These are phyloP conservation scores for Samia ricini DNA, from an alignment of 1,140 invertebrate species.

Conservation along the genomic window DNA sequence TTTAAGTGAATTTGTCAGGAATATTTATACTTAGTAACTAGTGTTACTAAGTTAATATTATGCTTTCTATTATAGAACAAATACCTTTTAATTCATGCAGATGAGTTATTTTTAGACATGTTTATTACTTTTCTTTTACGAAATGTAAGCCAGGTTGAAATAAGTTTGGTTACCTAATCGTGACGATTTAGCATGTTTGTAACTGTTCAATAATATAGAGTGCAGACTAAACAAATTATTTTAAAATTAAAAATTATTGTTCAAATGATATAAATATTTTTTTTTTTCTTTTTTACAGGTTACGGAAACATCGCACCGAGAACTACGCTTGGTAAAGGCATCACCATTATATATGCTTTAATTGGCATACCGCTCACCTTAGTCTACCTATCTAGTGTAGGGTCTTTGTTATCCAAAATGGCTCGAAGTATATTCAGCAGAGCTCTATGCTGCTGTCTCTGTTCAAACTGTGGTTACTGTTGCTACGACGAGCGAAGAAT, in stretches of 20 bases:
- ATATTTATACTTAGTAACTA: too few relatives aligned
- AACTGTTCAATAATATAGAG: too few relatives aligned
- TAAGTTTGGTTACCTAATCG: too few relatives aligned
- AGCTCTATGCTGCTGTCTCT: slow-evolving; percentile 89
- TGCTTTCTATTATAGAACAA: too few relatives aligned
- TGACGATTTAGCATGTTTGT: too few relatives aligned
- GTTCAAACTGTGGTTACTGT: slow-evolving; percentile 91
- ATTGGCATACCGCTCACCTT: slow-evolving; percentile 95
- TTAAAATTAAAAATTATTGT: neutral
- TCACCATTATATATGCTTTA: slow-evolving; percentile 92
- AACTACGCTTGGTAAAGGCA: slow-evolving; percentile 88
- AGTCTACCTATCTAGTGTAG: slow-evolving; percentile 91
- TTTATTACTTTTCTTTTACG: too few relatives aligned
- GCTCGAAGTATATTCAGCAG: slow-evolving; percentile 92
- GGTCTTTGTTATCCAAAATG: slow-evolving; percentile 89
- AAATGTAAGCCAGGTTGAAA: too few relatives aligned
- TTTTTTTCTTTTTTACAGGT: slow-evolving; percentile 80
- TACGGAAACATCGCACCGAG: slow-evolving; percentile 92
- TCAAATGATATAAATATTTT: slow-evolving; percentile 7
- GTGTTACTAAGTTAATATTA: too few relatives aligned
- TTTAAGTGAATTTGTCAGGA: too few relatives aligned
- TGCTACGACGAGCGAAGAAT: slow-evolving; percentile 91
- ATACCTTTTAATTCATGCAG: too few relatives aligned
- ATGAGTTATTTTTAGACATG: too few relatives aligned
- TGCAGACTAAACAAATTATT: neutral